Conservation (phyloP, 53 echinoderm and acorn worm species). For the Hippasteria phrygiana region DNA sequence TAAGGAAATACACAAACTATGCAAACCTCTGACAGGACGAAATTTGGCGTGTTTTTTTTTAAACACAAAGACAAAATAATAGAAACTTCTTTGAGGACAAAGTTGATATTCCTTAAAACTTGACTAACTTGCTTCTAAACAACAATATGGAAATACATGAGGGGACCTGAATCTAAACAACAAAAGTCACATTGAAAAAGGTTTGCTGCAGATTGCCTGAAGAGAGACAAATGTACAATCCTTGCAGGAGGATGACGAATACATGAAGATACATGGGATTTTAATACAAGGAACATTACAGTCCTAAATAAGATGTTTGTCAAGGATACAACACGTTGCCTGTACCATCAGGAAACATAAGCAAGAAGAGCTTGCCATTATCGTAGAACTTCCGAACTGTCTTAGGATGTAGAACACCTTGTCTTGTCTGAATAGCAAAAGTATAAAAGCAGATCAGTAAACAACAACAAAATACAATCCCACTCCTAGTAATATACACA, state of each 20-base stretch:
- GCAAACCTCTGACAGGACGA: no score
- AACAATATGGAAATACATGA: no score
- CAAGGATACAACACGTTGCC: constrained; percentile 99
- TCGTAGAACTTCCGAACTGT: constrained; percentile 77
- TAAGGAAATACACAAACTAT: constrained; percentile 18
- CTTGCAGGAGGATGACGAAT: background rate
- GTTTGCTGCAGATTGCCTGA: background rate
- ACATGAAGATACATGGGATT: background rate
- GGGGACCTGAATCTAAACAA: no score
- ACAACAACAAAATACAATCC: background rate
- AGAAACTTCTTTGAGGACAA: no score
- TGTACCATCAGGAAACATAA: constrained; percentile 96
- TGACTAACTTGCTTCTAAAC: no score
- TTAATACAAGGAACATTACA: background rate
- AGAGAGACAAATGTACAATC: background rate
- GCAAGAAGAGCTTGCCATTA: constrained; percentile 83
- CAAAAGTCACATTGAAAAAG: no score
- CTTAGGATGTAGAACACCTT: constrained; percentile 57
- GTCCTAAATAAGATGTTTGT: background rate
- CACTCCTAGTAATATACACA: no score
- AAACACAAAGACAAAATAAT: no score
- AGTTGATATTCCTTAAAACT: no score
- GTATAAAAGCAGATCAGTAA: constrained; percentile 10
- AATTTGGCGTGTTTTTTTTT: no score
- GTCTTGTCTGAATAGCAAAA: constrained; percentile 63